Evolutionary conservation across 2,113 vertebrate species (phyloP).

Genomic region (Muscicapa adusta): DNA sequence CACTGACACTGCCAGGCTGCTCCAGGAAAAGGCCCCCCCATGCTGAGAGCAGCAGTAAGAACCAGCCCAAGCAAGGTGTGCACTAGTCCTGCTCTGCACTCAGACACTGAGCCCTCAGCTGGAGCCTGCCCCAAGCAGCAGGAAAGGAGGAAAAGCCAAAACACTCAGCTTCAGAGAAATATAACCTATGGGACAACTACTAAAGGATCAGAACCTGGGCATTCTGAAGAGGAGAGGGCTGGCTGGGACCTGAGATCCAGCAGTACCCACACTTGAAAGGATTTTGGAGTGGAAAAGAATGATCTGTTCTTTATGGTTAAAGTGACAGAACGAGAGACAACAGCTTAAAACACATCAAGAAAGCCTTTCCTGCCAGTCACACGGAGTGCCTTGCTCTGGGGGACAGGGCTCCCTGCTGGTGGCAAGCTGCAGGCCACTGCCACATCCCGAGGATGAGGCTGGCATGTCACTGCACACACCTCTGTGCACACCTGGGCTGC

Average conservation of each 20-base stretch:
- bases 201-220: not conserved
- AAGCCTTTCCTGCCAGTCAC: fast-evolving
- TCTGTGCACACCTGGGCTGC: no score
- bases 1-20: not conserved
- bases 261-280: not conserved
- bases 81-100: not conserved
- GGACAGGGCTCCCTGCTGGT: not conserved
- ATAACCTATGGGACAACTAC: not conserved
- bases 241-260: not conserved
- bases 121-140: not conserved
- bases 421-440: not conserved
- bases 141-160: not conserved
- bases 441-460: fast-evolving
- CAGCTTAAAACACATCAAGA: not conserved
- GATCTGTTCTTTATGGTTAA: not conserved
- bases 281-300: not conserved
- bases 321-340: not conserved
- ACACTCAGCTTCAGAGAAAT: not conserved
- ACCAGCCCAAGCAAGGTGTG: fast-evolving
- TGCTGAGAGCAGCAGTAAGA: not conserved
- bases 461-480: not conserved
- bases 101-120: not conserved
- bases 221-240: not conserved
- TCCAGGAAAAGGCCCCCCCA: not conserved
- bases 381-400: not conserved